Percentiles rank a stretch among this genome's conserved stretches.
These are phyloP conservation scores for Caenorhabditis wallacei DNA, from an alignment of 2,888 invertebrate genomes.

Conservation along the genomic window DNA sequence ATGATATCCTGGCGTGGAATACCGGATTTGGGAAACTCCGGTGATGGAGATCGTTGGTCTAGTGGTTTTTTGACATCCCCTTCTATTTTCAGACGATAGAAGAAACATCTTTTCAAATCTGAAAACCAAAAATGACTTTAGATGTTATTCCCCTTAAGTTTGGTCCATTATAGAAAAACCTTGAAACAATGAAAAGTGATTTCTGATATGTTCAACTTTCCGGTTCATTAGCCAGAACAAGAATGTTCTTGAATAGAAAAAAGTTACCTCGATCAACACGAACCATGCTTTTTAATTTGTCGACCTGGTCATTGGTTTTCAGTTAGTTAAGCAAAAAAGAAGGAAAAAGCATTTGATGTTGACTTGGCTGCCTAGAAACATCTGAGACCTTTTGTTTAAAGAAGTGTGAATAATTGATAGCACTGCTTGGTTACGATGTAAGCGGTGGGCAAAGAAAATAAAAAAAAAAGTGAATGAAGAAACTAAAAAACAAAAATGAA, in stretches of 20 bases:
- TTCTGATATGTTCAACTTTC: conserved; percentile 4
- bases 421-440: neutral
- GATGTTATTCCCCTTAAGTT: neutral
- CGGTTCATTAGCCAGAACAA: neutral
- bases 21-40: conserved; percentile 44
- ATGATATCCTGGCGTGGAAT: conserved; percentile 47
- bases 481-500: neutral
- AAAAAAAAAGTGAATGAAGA: neutral
- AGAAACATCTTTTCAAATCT: conserved; percentile 56
- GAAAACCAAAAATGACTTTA: neutral
- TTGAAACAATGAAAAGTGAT: neutral
- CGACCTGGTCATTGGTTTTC: conserved; percentile 4
- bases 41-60: conserved; percentile 4
- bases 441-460: too few species aligned
- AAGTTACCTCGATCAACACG: conserved; percentile 40
- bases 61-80: conserved; percentile 51
- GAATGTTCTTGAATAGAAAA: neutral
- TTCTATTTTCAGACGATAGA: conserved; percentile 50
- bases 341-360: neutral
- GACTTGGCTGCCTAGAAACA: neutral
- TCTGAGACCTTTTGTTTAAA: neutral
- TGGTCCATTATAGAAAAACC: neutral
- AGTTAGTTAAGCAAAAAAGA: neutral
- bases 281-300: conserved; percentile 19
- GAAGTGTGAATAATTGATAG: neutral